These are phyloP conservation scores for Acleris sparsana DNA, from an alignment of 2,888 invertebrate species.

Conservation along the genomic window DNA sequence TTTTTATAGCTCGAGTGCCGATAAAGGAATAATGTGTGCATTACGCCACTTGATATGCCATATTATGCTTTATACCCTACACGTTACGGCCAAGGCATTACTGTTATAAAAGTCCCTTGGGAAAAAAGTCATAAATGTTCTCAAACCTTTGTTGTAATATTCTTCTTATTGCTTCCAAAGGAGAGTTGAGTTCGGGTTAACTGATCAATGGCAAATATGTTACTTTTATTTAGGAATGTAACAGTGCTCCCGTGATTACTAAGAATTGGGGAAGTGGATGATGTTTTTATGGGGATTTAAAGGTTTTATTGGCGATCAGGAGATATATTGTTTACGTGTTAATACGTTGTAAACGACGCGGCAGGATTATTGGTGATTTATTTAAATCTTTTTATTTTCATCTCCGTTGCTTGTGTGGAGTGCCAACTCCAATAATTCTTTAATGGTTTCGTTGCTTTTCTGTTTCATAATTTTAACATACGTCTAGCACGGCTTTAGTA, in stretches of 20 bases:
- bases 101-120: slow-evolving; percentile 43
- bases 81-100: slow-evolving; percentile 54
- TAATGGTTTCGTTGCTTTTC: too few relatives aligned
- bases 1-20: slow-evolving; percentile 51
- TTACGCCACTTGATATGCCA: slow-evolving; percentile 53
- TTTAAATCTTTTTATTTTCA: too few relatives aligned
- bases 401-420: too few relatives aligned
- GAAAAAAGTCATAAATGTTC: too few relatives aligned
- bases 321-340: slow-evolving; percentile 33
- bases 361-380: not conserved
- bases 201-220: too few relatives aligned
- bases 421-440: too few relatives aligned
- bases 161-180: too few relatives aligned
- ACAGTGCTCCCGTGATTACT: slow-evolving; percentile 46
- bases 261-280: slow-evolving; percentile 50
- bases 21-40: slow-evolving; percentile 67
- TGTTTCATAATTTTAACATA: too few relatives aligned
- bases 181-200: too few relatives aligned
- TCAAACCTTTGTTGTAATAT: too few relatives aligned
- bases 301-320: slow-evolving; percentile 45
- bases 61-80: slow-evolving; percentile 53
- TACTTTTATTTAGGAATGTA: too few relatives aligned
- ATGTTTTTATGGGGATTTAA: slow-evolving; percentile 58
- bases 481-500: too few relatives aligned
- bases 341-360: slow-evolving; percentile 20